These are phyloP conservation scores for Lycophotia porphyrea DNA, from an alignment of 2,888 invertebrate species.

Conservation along the genomic window DNA sequence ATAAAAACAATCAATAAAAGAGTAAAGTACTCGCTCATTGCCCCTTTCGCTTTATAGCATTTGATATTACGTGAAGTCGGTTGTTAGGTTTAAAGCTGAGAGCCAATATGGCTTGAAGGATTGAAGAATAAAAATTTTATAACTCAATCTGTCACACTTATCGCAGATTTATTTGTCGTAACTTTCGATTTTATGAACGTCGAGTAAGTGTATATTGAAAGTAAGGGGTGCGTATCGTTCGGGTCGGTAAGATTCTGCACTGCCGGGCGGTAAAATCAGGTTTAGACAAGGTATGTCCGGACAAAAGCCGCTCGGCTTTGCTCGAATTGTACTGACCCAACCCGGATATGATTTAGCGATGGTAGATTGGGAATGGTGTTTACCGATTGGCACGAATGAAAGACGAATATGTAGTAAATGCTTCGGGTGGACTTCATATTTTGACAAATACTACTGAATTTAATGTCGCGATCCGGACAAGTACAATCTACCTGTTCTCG, in stretches of 20 bases:
- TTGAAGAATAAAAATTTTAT: slow-evolving; percentile 31
- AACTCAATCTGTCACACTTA: slow-evolving; percentile 31
- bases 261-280: background rate
- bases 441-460: background rate
- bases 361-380: background rate
- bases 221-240: background rate
- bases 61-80: slow-evolving; percentile 13
- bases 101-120: slow-evolving; percentile 31
- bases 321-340: background rate
- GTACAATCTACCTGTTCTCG: background rate
- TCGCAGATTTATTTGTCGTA: slow-evolving; percentile 42
- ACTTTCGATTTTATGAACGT: slow-evolving; percentile 33
- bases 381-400: background rate
- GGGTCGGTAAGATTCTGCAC: background rate
- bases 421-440: background rate
- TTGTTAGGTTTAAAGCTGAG: slow-evolving; percentile 16
- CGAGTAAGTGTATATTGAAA: slow-evolving; percentile 20
- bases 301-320: background rate
- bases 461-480: background rate
- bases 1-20: slow-evolving; percentile 4
- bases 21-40: background rate
- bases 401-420: background rate
- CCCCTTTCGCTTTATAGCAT: slow-evolving; percentile 6
- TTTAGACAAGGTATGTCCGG: background rate
- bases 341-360: background rate